Base-by-base conservation (phyloP, 2,113 vertebrate species). In the Atrichornis clamosus region DNA sequence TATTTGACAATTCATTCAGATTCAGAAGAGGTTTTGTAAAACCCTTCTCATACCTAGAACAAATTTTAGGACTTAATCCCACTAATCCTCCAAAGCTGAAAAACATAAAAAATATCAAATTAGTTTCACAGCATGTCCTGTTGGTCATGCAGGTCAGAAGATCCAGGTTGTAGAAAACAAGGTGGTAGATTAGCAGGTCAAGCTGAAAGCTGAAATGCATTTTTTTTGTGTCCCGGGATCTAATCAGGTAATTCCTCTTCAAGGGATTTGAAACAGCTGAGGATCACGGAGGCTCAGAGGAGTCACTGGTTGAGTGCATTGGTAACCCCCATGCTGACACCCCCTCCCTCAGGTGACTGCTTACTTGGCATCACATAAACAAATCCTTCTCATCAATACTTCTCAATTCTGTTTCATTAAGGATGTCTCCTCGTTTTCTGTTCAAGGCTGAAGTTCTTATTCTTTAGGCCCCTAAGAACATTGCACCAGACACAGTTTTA, bases 1-100 rank as follows among this genome's bases (percentile, higher is more conserved):
- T 93, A 95, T 92, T 95, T 96, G 75, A 81, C 80, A 95, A 95
- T 87, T 79, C 82, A 85, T 93, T 39, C 68, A 68, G 88, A 92
- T 94, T 93, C 81, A 90, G 59, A 88, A 47, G 1, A 67, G 47
- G n/a, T 88, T 91, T 83, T 83, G 11, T 27, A 91, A 94, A 90
- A 83, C 30, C 47, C 50, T 56, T 88, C 67, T 87, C 68, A 96
- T 94, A 80, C 32, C 76, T 50, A 88, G 82, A 90, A 94, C 56
- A 94, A 95, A 95, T 27, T 86, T 50, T 33, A 84, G 22, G 59
- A 62, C 50, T 69, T 94, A 95, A 94, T 93, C 82, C 55, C 44
- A 59, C 21, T 95, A 94, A 95, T 92, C 83, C 76, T 52, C 17
- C 59, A 77, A 93, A 91, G 39, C 59, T 37, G 52, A 86, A 93